phyloP scores from a whole-genome alignment of 1,140 invertebrate genomes.

The Adelges cooleyi region DNA sequence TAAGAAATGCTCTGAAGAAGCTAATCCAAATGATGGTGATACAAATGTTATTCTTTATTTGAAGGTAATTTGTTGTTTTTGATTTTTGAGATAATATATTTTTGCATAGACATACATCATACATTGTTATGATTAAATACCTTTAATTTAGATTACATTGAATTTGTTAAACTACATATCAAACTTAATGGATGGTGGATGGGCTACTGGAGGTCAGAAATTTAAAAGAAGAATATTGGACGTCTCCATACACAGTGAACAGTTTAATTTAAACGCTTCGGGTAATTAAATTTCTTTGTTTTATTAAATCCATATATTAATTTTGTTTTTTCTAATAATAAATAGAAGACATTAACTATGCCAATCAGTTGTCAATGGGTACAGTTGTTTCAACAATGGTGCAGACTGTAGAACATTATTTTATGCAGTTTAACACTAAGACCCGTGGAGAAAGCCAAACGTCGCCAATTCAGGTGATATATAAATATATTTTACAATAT shows the following conservation, averaged over 20 bases:
- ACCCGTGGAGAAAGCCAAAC: background rate
- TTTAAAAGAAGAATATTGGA: slow-evolving; percentile 21
- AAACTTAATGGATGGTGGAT: slow-evolving; percentile 25
- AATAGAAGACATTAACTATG: background rate
- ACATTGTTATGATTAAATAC: background rate
- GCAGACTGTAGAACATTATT: slow-evolving; percentile 25
- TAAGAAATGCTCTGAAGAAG: slow-evolving; percentile 23
- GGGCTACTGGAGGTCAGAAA: slow-evolving; percentile 12
- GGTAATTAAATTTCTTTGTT: background rate
- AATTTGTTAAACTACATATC: slow-evolving; percentile 23
- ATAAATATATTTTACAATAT: too few species aligned
- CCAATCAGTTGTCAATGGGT: slow-evolving; percentile 9
- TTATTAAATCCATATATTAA: background rate
- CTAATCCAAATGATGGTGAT: slow-evolving; percentile 20
- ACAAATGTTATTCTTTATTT: slow-evolving; percentile 23
- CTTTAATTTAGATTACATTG: slow-evolving; percentile 14
- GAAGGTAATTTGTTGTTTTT: background rate
- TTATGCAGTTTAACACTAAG: slow-evolving; percentile 20
- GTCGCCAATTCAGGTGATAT: slow-evolving; percentile 9
- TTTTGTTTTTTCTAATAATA: background rate
- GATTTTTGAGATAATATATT: background rate
- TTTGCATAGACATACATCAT: background rate
- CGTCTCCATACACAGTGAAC: slow-evolving; percentile 5
- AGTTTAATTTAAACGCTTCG: background rate
- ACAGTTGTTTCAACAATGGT: slow-evolving; percentile 19